A percentile compares a stretch with the other conserved stretches of the same genome.
These are phyloP conservation scores for Hybognathus amarus DNA, from an alignment of 2,797 vertebrate species.

Conservation along the genomic window DNA sequence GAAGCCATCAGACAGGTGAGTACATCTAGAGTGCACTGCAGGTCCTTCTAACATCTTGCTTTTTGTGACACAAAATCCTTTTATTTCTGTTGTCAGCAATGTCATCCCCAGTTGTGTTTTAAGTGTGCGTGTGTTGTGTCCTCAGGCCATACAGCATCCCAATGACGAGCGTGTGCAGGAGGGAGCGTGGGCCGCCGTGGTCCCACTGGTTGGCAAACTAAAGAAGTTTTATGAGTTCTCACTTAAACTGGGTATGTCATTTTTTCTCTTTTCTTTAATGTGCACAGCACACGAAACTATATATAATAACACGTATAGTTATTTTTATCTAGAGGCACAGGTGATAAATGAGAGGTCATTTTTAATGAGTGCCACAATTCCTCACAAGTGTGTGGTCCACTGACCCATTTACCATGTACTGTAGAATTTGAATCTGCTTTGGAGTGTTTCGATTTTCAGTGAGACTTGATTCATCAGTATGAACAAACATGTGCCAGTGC, in stretches of 20 bases:
- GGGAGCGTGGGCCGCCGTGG: slow-evolving; percentile 90
- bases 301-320: background rate
- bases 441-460: slow-evolving; percentile 28
- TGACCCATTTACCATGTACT: slow-evolving; percentile 40
- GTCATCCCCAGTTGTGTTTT: background rate
- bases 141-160: slow-evolving; percentile 93
- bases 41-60: background rate
- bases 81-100: background rate
- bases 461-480: slow-evolving; percentile 21
- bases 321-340: background rate
- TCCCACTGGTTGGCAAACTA: slow-evolving; percentile 93
- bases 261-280: background rate
- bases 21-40: background rate
- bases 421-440: slow-evolving; percentile 23
- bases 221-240: slow-evolving; percentile 98
- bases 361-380: slow-evolving; percentile 8
- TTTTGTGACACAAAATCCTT: background rate
- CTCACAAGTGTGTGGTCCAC: slow-evolving; percentile 36
- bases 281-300: background rate
- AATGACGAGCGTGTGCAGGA: slow-evolving; percentile 90
- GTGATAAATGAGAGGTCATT: slow-evolving; percentile 21
- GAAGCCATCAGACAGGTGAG: slow-evolving; percentile 94
- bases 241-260: slow-evolving; percentile 87
- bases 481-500: background rate
- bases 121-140: slow-evolving; percentile 36